Evolutionary conservation across 2,797 vertebrate species (phyloP).

Genomic region (Columba guinea): DNA sequence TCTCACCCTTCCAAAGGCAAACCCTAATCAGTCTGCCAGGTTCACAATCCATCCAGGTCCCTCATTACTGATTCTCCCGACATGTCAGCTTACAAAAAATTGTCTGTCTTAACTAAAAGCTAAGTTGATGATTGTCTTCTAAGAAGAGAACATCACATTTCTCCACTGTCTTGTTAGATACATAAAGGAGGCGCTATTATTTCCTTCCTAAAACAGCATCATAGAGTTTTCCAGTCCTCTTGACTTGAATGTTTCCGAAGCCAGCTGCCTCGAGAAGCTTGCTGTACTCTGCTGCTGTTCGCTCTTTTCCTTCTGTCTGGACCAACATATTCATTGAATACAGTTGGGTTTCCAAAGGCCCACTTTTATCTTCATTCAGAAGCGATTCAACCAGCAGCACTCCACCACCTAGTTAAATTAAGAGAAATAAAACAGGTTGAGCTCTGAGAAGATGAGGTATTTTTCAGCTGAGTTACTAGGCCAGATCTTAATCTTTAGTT

Average conservation of each 20-base stretch:
- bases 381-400: constrained; percentile 74
- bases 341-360: constrained; percentile 84
- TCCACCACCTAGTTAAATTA: constrained; percentile 60
- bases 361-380: constrained; percentile 74
- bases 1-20: neutral
- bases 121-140: neutral
- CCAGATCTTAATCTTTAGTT: neutral
- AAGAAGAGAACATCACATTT: neutral
- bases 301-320: constrained; percentile 88
- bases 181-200: neutral
- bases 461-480: neutral
- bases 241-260: constrained; percentile 76
- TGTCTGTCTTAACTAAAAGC: neutral
- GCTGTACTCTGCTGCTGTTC: constrained; percentile 78
- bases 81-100: neutral
- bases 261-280: constrained; percentile 79
- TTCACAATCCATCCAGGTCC: neutral
- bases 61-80: neutral
- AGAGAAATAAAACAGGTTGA: neutral
- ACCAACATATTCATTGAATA: constrained; percentile 90
- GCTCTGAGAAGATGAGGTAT: neutral
- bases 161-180: neutral
- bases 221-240: constrained; percentile 83
- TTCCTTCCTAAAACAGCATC: constrained; percentile 85
- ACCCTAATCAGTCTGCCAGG: neutral